These are phyloP conservation scores for Crenuchus spilurus DNA, from an alignment of 2,797 vertebrate species.

Conservation along the genomic window DNA sequence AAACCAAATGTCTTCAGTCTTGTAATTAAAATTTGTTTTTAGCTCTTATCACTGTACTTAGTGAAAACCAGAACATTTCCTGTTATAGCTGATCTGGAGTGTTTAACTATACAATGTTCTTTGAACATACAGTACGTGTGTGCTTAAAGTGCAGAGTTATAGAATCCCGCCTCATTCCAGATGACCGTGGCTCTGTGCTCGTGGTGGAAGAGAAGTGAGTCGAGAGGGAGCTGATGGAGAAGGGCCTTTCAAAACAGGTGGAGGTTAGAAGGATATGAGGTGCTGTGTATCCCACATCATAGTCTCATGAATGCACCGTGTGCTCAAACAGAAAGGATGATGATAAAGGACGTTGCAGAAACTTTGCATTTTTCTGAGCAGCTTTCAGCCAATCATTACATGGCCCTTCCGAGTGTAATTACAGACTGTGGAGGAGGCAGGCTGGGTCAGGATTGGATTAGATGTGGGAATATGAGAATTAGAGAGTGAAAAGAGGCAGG, in stretches of 20 bases:
- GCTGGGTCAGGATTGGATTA: constrained; percentile 31
- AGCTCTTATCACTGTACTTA: no score
- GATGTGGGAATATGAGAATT: constrained; percentile 44
- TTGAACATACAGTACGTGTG: neutral
- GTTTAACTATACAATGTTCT: no score
- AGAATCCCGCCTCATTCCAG: neutral
- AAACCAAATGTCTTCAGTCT: no score
- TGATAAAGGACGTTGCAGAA: constrained; percentile 67
- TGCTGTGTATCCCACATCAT: neutral
- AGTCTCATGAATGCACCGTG: constrained; percentile 10
- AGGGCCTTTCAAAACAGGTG: constrained; percentile 32
- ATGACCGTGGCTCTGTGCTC: neutral
- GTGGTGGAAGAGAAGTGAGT: neutral
- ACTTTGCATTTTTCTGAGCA: constrained; percentile 51
- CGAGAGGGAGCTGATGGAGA: constrained; percentile 5
- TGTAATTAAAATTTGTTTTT: no score
- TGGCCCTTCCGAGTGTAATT: constrained; percentile 66
- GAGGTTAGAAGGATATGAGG: constrained; percentile 3
- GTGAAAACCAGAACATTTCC: no score
- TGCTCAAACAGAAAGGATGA: constrained; percentile 57
- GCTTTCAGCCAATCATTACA: constrained; percentile 63
- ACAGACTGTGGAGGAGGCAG: constrained; percentile 47
- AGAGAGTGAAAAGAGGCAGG: constrained; percentile 40
- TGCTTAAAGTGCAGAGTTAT: neutral
- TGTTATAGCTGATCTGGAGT: no score